Evolutionary conservation across 2,888 invertebrate genomes (phyloP), one percentile per base, ranked within the genome.

Genomic region (Fragum whitleyi): DNA sequence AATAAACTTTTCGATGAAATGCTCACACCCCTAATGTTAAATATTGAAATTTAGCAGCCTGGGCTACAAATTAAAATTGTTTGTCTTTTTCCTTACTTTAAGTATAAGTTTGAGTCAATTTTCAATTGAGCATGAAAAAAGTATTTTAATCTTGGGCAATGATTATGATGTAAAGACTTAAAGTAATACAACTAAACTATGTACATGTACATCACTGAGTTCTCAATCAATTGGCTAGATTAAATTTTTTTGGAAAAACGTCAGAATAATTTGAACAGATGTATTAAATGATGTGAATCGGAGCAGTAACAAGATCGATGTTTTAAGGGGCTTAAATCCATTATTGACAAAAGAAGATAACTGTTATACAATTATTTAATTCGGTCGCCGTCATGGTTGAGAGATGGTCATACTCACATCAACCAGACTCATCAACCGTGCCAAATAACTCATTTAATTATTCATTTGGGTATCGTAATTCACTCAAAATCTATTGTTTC

Each of bases 331-430:
- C 23, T 65, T 42, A 42, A 36, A 65, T 32, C 26, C 65, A 42
- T n/a, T 23, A 21, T 23, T 6, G 36, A 65, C 65, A 65, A 23
- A 42, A 21, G 65, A 26, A 65, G n/a, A 65, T 42, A 65, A 65
- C 39, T 42, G 65, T 65, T 42, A 65, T 65, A 26, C 42, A 5
- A 65, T 65, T 65, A 65, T 65, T 65, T 65, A 65, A 65, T 65
- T 65, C n/a, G n/a, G 65, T 5, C 26, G 7, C 21, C 23, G 65
- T 42, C 65, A 42, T 23, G 65, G 36, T 26, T 42, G 23, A 42
- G 47, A 23, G 42, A 65, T 23, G 42, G 42, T 32, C 26, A 26
- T 36, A 42, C 42, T 36, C 21, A 16, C 23, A 65, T 65, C 42
- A 42, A 1, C 65, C 14, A 11, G 9, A 19, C 65, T 26, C 9